Conservation (phyloP, 2,888 invertebrate genomes). For the Alloscopus bannaensis region DNA sequence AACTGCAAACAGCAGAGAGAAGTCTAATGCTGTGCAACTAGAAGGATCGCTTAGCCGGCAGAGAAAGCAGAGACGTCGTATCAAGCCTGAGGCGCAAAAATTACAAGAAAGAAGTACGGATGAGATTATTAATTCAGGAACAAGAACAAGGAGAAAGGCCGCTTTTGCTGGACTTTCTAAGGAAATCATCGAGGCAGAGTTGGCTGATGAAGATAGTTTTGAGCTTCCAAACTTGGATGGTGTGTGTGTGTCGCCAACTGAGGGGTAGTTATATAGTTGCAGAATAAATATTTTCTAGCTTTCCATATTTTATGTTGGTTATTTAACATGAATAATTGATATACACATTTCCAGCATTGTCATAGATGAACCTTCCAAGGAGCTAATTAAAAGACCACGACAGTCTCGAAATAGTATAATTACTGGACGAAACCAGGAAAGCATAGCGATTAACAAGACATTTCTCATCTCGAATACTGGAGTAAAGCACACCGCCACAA, state of each 20-base stretch:
- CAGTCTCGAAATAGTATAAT: too few species aligned
- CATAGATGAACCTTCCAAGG: too few species aligned
- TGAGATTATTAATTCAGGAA: not conserved
- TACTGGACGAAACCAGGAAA: too few species aligned
- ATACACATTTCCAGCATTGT: too few species aligned
- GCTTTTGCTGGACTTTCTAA: constrained; percentile 22
- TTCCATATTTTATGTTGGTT: not conserved
- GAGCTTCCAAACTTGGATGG: too few species aligned
- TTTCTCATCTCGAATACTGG: too few species aligned
- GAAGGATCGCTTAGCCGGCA: not conserved
- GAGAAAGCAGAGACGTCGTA: not conserved
- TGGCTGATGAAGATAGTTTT: not conserved
- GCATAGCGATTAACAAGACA: too few species aligned
- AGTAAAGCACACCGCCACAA: too few species aligned
- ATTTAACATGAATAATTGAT: too few species aligned
- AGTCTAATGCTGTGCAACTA: not conserved
- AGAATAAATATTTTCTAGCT: not conserved
- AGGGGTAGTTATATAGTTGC: not conserved
- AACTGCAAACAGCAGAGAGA: not conserved
- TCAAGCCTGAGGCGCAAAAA: not conserved
- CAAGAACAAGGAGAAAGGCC: not conserved
- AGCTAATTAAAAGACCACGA: too few species aligned
- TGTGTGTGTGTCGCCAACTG: too few species aligned
- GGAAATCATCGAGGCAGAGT: constrained; percentile 12
- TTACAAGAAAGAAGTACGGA: not conserved